Conservation (phyloP, 2,113 vertebrate species). For the Neopipo cinnamomea region DNA sequence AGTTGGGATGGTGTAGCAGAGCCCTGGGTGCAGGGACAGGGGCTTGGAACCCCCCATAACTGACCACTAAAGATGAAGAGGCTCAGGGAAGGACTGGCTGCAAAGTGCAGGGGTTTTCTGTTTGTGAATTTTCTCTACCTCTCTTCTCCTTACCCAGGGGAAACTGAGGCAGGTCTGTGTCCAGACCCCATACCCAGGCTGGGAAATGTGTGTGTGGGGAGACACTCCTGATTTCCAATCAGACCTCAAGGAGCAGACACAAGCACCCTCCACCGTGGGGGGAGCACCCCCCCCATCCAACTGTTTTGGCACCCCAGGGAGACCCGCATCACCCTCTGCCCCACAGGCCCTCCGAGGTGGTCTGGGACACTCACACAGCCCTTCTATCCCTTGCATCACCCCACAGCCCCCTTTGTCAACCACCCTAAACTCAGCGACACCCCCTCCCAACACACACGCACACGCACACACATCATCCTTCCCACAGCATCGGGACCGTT, state of each 20-base stretch:
- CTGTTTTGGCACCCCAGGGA: neutral
- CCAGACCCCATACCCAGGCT: accelerated
- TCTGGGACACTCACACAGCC: neutral
- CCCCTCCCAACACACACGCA: accelerated
- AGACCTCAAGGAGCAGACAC: neutral
- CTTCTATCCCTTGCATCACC: neutral
- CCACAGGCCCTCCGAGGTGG: neutral
- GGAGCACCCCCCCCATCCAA: neutral
- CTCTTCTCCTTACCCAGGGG: accelerated
- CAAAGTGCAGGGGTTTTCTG: neutral
- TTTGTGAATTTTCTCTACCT: accelerated
- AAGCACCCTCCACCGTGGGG: accelerated
- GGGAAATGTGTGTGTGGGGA: neutral
- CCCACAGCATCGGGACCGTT: neutral
- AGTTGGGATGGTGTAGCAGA: neutral
- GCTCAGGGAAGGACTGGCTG: neutral
- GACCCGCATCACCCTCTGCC: neutral
- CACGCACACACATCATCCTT: neutral
- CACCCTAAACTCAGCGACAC: neutral
- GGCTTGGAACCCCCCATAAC: neutral
- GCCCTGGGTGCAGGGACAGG: neutral
- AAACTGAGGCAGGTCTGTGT: neutral
- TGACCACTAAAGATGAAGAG: too few relatives aligned
- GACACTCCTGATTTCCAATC: neutral
- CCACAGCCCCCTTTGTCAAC: too few relatives aligned